phyloP scores from a whole-genome alignment of 2,888 invertebrate species.

The Atethmia centrago region DNA sequence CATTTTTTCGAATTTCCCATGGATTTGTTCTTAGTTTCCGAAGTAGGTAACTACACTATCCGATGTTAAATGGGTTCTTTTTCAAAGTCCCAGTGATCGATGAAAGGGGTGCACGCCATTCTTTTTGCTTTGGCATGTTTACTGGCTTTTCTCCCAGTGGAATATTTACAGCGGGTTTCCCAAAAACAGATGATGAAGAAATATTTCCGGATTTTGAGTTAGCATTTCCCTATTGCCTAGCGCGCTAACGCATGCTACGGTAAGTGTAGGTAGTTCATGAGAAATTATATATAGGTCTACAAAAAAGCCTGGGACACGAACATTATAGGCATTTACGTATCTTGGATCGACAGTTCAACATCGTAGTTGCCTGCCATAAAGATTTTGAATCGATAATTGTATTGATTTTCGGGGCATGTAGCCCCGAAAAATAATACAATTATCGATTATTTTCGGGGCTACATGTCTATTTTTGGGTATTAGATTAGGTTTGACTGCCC shows the following conservation, averaged over 20 bases:
- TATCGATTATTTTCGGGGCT: too few species aligned
- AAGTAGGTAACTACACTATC: conserved; percentile 5
- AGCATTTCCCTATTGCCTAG: background rate
- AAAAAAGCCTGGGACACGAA: too few species aligned
- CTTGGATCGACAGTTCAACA: background rate
- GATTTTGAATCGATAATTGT: background rate
- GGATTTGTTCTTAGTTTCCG: background rate
- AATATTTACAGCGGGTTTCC: background rate
- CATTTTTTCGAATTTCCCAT: conserved; percentile 20
- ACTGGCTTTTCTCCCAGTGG: too few species aligned
- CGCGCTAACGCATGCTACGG: background rate
- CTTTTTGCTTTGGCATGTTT: too few species aligned
- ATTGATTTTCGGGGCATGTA: too few species aligned
- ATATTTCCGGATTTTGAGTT: background rate
- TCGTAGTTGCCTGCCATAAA: background rate
- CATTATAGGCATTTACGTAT: too few species aligned
- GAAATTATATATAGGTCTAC: too few species aligned
- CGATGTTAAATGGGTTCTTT: conserved; percentile 2
- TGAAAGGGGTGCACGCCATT: background rate
- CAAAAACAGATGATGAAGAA: background rate
- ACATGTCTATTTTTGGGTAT: too few species aligned
- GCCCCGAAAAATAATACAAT: too few species aligned
- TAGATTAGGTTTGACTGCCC: too few species aligned
- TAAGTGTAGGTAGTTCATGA: background rate
- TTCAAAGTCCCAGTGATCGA: conserved; percentile 11